phyloP scores from a whole-genome alignment of 2,888 invertebrate species.

The Pseudococcus viburni region DNA sequence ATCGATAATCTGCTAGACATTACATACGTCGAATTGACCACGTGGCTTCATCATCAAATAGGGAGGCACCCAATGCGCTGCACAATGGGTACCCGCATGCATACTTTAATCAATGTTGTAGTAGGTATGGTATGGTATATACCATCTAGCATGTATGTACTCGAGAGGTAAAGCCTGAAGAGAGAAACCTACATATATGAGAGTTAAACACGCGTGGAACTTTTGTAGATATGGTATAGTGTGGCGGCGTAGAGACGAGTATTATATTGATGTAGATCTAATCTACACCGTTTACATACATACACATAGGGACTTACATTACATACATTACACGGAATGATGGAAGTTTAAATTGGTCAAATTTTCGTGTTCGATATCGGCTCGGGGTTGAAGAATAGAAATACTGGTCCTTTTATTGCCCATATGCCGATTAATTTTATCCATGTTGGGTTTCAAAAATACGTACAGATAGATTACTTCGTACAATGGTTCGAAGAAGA shows the following conservation, averaged over 20 bases:
- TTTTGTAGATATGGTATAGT: neutral
- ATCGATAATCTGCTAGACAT: constrained; percentile 15
- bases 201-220: too few relatives aligned
- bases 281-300: neutral
- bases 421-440: constrained; percentile 35
- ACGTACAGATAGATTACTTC: neutral
- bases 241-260: too few relatives aligned
- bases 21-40: constrained; percentile 18
- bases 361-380: neutral
- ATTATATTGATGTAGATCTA: constrained; percentile 1
- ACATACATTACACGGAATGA: neutral
- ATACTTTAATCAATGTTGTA: neutral
- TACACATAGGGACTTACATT: neutral
- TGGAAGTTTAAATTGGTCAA: neutral
- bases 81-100: constrained; percentile 29
- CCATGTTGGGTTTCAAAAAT: neutral
- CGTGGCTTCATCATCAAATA: constrained; percentile 20
- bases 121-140: neutral
- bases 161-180: too few relatives aligned
- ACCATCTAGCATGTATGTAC: too few relatives aligned
- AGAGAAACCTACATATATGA: too few relatives aligned
- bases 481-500: neutral
- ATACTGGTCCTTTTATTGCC: constrained; percentile 36
- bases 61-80: neutral
- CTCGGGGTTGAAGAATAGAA: neutral